phyloP scores from a whole-genome alignment of 2,113 vertebrate genomes.

The Erythrocercus mccallii region DNA sequence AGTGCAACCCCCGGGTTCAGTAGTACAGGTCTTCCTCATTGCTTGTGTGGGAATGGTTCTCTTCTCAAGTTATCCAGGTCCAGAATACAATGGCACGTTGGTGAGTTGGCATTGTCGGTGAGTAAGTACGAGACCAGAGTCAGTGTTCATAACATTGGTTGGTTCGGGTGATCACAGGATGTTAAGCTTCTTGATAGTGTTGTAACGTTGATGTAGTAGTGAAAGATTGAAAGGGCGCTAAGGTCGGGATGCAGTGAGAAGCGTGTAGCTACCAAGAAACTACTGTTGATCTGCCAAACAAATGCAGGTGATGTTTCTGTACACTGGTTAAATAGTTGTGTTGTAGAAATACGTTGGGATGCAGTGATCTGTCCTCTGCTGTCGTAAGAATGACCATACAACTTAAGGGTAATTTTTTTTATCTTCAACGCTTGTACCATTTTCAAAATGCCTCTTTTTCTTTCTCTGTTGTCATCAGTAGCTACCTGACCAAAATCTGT shows the following conservation, averaged over 20 bases:
- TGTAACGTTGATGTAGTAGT: neutral
- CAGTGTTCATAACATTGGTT: accelerated
- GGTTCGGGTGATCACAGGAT: neutral
- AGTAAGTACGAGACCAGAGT: too few species aligned
- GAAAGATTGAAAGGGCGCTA: neutral
- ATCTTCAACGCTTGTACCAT: accelerated
- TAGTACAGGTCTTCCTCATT: accelerated
- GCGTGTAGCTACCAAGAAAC: neutral
- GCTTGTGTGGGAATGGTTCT: neutral
- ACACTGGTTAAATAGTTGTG: neutral
- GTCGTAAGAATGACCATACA: neutral
- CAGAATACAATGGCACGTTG: accelerated
- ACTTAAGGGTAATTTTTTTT: neutral
- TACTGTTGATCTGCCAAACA: neutral
- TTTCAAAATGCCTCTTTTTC: neutral
- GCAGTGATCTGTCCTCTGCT: neutral
- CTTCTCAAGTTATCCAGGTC: accelerated
- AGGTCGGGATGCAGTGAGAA: neutral
- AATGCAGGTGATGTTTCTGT: neutral
- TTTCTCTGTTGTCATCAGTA: neutral
- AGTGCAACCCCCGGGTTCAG: accelerated
- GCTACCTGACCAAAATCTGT: neutral
- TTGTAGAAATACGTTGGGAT: neutral
- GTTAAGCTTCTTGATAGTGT: neutral
- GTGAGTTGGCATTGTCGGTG: neutral